phyloP scores from a whole-genome alignment of 2,113 vertebrate genomes.

The Scortum barcoo region DNA sequence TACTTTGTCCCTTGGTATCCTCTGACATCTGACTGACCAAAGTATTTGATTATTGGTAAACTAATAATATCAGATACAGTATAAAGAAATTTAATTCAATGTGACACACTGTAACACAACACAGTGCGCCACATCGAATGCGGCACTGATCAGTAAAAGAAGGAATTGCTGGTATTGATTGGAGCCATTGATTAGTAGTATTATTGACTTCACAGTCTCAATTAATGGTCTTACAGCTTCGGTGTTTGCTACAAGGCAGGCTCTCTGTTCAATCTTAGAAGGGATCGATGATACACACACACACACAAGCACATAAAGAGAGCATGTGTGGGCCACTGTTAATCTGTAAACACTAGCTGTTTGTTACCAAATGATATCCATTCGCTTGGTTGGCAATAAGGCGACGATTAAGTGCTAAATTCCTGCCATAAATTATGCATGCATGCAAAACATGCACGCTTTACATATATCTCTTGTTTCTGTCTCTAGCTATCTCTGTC shows the following conservation, averaged over 20 bases:
- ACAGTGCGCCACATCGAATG: no score
- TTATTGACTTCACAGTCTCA: slow-evolving; percentile 44
- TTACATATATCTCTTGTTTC: background rate
- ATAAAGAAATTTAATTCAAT: slow-evolving; percentile 5
- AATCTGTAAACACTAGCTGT: background rate
- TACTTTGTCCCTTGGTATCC: background rate
- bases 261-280: slow-evolving; percentile 12
- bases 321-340: background rate
- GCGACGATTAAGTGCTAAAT: background rate
- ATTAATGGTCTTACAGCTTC: slow-evolving; percentile 49
- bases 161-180: slow-evolving; percentile 38
- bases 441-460: background rate
- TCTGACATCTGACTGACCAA: background rate
- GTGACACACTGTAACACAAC: no score
- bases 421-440: background rate
- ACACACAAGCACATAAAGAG: background rate
- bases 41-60: slow-evolving; percentile 6
- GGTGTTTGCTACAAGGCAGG: slow-evolving; percentile 15
- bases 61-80: slow-evolving; percentile 32
- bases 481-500: background rate
- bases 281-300: slow-evolving; percentile 28
- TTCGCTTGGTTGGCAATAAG: background rate
- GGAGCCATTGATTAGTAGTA: slow-evolving; percentile 36
- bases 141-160: slow-evolving; percentile 18
- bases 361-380: background rate